A percentile compares a stretch with the other conserved stretches of the same genome.
These are phyloP conservation scores for Lamellibrachia luymesi DNA, from an alignment of 1,140 invertebrate species.

Conservation along the genomic window DNA sequence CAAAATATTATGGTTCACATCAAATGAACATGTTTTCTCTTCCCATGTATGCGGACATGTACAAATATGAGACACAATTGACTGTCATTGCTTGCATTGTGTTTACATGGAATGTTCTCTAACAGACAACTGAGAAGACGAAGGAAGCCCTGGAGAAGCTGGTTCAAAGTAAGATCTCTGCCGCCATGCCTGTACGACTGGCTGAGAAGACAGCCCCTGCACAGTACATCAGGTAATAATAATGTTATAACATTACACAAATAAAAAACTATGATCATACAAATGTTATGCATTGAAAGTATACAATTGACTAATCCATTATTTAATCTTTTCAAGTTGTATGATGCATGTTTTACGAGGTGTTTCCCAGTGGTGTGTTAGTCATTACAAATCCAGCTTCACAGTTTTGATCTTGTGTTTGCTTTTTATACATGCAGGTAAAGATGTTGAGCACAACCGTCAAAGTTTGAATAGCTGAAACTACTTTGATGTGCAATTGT, in stretches of 20 bases:
- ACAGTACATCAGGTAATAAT: conserved; percentile 75
- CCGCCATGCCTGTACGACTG: conserved; percentile 87
- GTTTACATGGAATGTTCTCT: conserved; percentile 7
- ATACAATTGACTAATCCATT: too few species aligned
- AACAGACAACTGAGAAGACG: conserved; percentile 55
- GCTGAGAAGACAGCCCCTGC: conserved; percentile 88
- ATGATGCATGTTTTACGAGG: neutral
- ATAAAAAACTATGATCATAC: neutral
- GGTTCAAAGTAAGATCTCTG: conserved; percentile 62
- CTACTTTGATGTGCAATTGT: too few species aligned
- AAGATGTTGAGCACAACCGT: too few species aligned
- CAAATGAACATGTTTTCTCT: neutral
- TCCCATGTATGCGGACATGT: neutral
- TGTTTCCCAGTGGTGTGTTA: neutral
- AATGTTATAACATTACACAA: neutral
- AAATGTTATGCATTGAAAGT: too few species aligned
- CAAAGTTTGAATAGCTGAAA: too few species aligned
- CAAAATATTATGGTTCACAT: neutral
- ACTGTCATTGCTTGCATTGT: conserved; percentile 6
- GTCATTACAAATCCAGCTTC: neutral
- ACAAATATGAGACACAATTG: neutral
- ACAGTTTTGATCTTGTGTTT: neutral
- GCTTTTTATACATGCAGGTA: neutral
- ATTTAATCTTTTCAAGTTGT: too few species aligned
- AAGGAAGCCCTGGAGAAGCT: conserved; percentile 53